Evolutionary conservation across 2,888 invertebrate species (phyloP), one percentile per base, ranked within the genome.

Genomic region (Odontomyia ornata): DNA sequence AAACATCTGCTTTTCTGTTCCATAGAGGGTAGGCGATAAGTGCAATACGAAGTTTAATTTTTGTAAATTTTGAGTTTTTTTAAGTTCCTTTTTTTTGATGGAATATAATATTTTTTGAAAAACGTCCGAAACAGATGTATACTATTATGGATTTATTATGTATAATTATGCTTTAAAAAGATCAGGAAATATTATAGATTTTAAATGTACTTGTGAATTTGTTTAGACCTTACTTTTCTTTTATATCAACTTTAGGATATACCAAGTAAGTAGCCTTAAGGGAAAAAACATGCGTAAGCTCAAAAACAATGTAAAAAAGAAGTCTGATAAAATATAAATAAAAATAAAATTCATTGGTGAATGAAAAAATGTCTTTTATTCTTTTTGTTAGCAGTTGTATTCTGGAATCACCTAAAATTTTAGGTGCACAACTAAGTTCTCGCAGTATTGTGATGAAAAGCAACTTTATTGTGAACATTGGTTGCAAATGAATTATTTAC

Each of bases 41-140:
- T 73, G 73, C 73, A 73, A 73, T 73, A 73, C 73, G 73, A 73
- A 60, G 73, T 73, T 60, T 56, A 56, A 30, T 43, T 60, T 28
- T 67, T 36, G 36, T n/a, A 18, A 67, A 64, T 23, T 23, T 23
- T 9, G 57, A 57, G 23, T 62, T 47, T 46, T 47, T 21, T 13
- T 43, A 43, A 43, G 7, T 7, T 36, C 1, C 64, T 28, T 64
- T 30, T 28, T 9, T 64, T 25, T 28, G n/a, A 21, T 23, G 18
- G 25, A 60, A 15, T 60, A 23, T 60, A 18, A 9, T 23, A 23
- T 57, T 11, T 23, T n/a, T 64, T 9, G 4, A 64, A 28, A 15
- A 5, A 25, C 23, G 60, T 21, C 60, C 36, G 3, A 36, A 5
- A 5, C 9, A 5, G 36, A 36, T 36, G 36, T 52, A 52, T 15